A percentile compares a stretch with the other conserved stretches of the same genome.
These are phyloP conservation scores for Crocidura indochinensis DNA, from an alignment of 2,797 vertebrate genomes.

Conservation along the genomic window DNA sequence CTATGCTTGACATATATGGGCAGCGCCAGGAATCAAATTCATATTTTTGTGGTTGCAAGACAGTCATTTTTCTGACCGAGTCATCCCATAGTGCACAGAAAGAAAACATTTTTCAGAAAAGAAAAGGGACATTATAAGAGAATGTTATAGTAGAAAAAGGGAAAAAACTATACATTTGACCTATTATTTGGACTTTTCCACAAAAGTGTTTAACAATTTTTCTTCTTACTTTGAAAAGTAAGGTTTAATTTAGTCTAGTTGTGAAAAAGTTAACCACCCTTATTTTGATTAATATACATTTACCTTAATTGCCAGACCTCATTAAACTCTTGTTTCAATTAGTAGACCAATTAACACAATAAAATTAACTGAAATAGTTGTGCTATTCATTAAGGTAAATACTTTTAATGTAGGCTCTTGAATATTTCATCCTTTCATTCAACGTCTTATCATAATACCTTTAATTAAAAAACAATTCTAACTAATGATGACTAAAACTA, in stretches of 20 bases:
- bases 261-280: background rate
- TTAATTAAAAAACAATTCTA: background rate
- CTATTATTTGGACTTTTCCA: background rate
- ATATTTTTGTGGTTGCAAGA: no score
- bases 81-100: no score
- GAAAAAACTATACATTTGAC: no score
- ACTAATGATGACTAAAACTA: background rate
- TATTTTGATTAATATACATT: background rate
- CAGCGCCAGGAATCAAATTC: no score
- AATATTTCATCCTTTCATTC: background rate
- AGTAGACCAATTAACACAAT: constrained; percentile 5
- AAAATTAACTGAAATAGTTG: constrained; percentile 10
- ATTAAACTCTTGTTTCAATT: constrained; percentile 49
- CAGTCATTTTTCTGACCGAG: no score
- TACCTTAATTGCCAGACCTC: constrained; percentile 40
- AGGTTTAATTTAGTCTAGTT: background rate
- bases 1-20: no score
- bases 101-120: no score
- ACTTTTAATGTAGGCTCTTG: background rate
- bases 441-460: background rate
- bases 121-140: no score
- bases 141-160: no score
- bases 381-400: constrained; percentile 54
- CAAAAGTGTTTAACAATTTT: background rate
- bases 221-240: background rate